Evolutionary conservation across 2,888 invertebrate species (phyloP).

Genomic region (Drosophila mimica): DNA sequence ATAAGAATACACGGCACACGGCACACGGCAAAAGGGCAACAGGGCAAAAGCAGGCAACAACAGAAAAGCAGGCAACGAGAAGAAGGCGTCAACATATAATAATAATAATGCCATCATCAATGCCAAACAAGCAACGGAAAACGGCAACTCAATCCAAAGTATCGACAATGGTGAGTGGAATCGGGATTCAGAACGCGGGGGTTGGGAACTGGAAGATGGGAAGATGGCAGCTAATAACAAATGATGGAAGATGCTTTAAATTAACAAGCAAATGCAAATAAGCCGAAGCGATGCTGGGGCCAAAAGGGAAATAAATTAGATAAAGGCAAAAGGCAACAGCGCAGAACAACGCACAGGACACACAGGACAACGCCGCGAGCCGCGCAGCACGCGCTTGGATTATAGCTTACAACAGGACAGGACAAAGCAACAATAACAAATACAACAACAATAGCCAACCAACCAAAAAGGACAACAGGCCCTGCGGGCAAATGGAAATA

Average conservation of each 20-base stretch:
- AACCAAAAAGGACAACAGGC: constrained; percentile 55
- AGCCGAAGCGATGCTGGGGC: constrained; percentile 38
- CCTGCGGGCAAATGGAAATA: constrained; percentile 51
- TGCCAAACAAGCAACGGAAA: constrained; percentile 68
- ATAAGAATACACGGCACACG: constrained; percentile 44
- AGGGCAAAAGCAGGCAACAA: constrained; percentile 29
- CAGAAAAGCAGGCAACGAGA: constrained; percentile 28
- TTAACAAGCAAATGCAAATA: constrained; percentile 82
- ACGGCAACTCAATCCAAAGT: constrained; percentile 54
- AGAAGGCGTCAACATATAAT: constrained; percentile 72
- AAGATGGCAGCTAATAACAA: constrained; percentile 51
- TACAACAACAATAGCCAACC: constrained; percentile 22
- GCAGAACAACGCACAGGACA: constrained; percentile 50
- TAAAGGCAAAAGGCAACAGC: constrained; percentile 68
- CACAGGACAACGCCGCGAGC: constrained; percentile 67
- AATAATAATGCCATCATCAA: constrained; percentile 74
- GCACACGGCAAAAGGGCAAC: constrained; percentile 28
- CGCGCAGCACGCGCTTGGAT: constrained; percentile 70
- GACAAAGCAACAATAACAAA: constrained; percentile 39
- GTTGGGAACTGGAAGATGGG: background rate
- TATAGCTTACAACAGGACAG: constrained; percentile 59
- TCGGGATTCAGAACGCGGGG: constrained; percentile 1
- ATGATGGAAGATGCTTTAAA: constrained; percentile 79
- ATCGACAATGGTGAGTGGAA: constrained; percentile 62
- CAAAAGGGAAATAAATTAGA: constrained; percentile 77